phyloP scores from a whole-genome alignment of 1,140 invertebrate genomes.

The Adelges cooleyi region DNA sequence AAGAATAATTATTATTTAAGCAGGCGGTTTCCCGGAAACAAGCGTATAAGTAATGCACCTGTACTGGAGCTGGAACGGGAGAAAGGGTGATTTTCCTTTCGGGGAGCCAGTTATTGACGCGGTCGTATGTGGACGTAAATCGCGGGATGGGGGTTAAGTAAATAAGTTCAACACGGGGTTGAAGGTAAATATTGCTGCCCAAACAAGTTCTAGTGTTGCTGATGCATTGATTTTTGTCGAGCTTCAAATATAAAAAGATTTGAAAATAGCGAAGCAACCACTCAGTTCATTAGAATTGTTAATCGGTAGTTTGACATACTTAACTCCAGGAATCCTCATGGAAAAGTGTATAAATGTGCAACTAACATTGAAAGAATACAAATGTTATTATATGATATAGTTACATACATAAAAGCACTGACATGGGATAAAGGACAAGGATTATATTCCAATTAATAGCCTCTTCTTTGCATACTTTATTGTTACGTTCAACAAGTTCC shows the following conservation, averaged over 20 bases:
- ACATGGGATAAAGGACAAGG: not conserved
- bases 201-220: not conserved
- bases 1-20: too few species aligned
- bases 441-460: too few species aligned
- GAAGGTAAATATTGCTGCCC: not conserved
- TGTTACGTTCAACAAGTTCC: too few species aligned
- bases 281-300: not conserved
- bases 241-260: not conserved
- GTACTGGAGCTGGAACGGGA: too few species aligned
- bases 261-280: not conserved
- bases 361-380: not conserved
- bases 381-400: not conserved
- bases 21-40: too few species aligned
- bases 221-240: not conserved
- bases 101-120: too few species aligned
- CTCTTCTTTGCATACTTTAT: too few species aligned
- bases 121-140: too few species aligned
- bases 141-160: too few species aligned
- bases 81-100: too few species aligned
- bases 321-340: not conserved
- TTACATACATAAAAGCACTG: not conserved
- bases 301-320: not conserved
- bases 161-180: too few species aligned
- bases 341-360: not conserved
- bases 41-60: too few species aligned